Conservation (phyloP, 2,888 invertebrate genomes). For the Meta bourneti region DNA sequence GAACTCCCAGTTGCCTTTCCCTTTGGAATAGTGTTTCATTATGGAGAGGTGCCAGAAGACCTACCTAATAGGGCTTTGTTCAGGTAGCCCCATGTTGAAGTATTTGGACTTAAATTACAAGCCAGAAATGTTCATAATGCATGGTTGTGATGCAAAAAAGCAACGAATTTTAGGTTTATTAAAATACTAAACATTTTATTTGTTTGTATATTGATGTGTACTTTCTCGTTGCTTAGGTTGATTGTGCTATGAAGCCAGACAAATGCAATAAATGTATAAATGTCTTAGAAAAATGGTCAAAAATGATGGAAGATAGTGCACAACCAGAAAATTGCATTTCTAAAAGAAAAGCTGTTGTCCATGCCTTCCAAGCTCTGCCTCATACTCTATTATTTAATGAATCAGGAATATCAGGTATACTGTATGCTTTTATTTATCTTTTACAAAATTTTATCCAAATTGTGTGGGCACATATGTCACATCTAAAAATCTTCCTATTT, state of each 20-base stretch:
- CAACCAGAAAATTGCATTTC: slow-evolving; percentile 53
- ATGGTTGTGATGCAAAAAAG: no score
- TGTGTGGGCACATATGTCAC: background rate
- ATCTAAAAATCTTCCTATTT: no score
- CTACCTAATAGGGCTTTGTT: no score
- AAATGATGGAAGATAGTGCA: slow-evolving; percentile 26
- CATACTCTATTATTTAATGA: slow-evolving; percentile 5
- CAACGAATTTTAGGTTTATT: background rate
- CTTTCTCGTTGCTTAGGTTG: background rate
- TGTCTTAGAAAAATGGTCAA: slow-evolving; percentile 24
- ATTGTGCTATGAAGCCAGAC: background rate
- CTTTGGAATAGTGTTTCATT: no score
- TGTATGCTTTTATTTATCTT: background rate
- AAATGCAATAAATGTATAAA: background rate
- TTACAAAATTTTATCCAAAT: background rate
- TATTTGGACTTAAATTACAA: no score
- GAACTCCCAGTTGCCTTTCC: no score
- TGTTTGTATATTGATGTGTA: background rate
- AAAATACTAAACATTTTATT: background rate
- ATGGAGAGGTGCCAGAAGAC: no score
- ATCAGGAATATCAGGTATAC: slow-evolving; percentile 29
- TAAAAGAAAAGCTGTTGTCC: slow-evolving; percentile 28
- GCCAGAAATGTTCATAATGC: no score
- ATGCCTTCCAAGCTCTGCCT: slow-evolving; percentile 3
- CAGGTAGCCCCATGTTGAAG: no score